Evolutionary conservation across 1,140 invertebrate genomes (phyloP), one percentile per base, ranked within the genome.

Genomic region (Cotesia chilonis): DNA sequence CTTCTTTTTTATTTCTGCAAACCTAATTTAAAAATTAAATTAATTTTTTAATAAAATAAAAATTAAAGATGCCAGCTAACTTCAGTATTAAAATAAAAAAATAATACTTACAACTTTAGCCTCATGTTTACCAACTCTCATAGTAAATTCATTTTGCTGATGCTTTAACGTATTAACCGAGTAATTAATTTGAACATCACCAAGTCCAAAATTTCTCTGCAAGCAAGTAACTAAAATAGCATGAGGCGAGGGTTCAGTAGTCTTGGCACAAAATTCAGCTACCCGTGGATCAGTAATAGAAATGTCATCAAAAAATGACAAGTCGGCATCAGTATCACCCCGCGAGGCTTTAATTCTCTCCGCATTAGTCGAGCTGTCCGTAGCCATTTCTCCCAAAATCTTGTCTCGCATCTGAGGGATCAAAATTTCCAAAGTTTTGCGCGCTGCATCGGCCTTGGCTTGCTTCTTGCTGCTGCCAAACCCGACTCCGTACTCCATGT

Each of bases 1-100:
- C 97, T 79, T 97, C 96, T 79, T 96, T 92, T 87, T 99, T 99
- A 87, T 98, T 99, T 80, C 96, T 95, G 84, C 96, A 98, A 6
- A 92, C 82, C 78, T 85, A 41, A 41, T 68, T n/a, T 38, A 9
- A 54, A 14, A 35, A 28, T 41, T 7, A 17, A 65, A 35, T 12
- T 12, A 36, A 35, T 57, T 37, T 59, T 54, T 51, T 38, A 10
- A 17, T 17, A 17, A 17, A 17, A 17, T 9, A 2, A 1, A 17
- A 38, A 41, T 12, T 2, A 4, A 38, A 28, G 28, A 28, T 28
- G 28, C 3, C 3, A 28, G 28, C 28, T 28, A 2, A 28, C 28
- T 28, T 28, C 28, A 28, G 3, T 28, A 28, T 28, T 28, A 5
- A 60, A 36, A 70, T n/a, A 17, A 38, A 60, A 51, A 73, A 10